These are phyloP conservation scores for Physocephala rufipes DNA, from an alignment of 2,888 invertebrate species.

Conservation along the genomic window DNA sequence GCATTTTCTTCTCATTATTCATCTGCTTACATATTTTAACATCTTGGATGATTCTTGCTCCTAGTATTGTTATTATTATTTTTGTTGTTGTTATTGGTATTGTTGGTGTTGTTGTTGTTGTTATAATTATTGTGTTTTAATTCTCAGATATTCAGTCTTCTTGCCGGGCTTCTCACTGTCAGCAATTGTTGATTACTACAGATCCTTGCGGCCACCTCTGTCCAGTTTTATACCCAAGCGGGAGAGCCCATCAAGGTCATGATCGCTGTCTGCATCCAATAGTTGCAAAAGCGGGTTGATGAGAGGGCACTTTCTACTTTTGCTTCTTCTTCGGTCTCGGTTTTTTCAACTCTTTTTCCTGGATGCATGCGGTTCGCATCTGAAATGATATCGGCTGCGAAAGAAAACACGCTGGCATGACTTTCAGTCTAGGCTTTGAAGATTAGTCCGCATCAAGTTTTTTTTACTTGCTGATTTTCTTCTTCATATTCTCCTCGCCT, in stretches of 20 bases:
- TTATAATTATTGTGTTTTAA: too few species aligned
- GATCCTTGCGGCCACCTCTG: conserved; percentile 3
- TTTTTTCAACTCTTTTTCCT: not conserved
- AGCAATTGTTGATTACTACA: conserved; percentile 13
- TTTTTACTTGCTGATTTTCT: not conserved
- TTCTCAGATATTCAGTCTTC: not conserved
- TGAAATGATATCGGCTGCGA: too few species aligned
- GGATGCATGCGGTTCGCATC: too few species aligned
- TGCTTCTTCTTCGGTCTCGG: not conserved
- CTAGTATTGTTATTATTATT: conserved; percentile 1
- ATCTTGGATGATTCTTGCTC: not conserved
- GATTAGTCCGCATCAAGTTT: too few species aligned
- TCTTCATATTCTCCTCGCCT: not conserved
- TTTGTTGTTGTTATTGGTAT: not conserved
- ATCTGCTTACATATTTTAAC: conserved; percentile 24
- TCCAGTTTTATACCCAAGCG: conserved; percentile 26
- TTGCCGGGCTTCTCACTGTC: conserved; percentile 9
- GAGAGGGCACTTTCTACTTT: not conserved
- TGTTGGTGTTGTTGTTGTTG: not conserved
- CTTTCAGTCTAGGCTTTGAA: too few species aligned
- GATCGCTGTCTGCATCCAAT: conserved; percentile 3
- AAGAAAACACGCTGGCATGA: too few species aligned
- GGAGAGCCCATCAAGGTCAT: conserved; percentile 24
- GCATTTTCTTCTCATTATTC: not conserved
- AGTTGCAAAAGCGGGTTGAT: not conserved